Evolutionary conservation across 1,140 invertebrate genomes (phyloP).

Genomic region (Oedothorax gibbosus): DNA sequence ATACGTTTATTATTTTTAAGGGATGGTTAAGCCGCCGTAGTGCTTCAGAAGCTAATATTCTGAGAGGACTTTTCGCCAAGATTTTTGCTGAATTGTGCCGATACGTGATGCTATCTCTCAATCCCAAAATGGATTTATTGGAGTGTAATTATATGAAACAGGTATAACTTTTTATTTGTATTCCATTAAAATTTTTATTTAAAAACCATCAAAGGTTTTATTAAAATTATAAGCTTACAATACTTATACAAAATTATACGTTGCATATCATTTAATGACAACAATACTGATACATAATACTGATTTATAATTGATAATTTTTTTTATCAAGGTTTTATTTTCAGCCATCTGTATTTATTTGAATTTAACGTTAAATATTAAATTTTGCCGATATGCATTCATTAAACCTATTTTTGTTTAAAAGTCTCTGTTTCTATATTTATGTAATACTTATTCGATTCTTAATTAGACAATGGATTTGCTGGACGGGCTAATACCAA

Average conservation of each 20-base stretch:
- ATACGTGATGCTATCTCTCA: constrained; percentile 85
- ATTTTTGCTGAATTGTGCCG: constrained; percentile 83
- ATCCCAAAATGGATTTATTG: constrained; percentile 86
- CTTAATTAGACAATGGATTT: constrained; percentile 79
- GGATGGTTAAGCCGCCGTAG: constrained; percentile 86
- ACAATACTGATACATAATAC: no score
- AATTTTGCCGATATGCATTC: no score
- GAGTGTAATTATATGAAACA: constrained; percentile 89
- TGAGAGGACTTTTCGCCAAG: constrained; percentile 84
- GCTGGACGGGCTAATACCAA: constrained; percentile 83
- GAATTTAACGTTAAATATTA: no score
- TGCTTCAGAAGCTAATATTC: constrained; percentile 76
- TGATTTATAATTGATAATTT: no score
- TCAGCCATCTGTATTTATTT: no score
- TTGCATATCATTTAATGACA: no score
- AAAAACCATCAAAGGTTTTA: not conserved
- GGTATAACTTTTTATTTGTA: constrained; percentile 66
- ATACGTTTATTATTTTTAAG: constrained; percentile 63
- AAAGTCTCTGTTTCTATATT: no score
- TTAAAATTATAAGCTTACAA: no score
- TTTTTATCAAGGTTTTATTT: no score
- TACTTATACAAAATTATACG: no score
- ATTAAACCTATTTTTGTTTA: no score
- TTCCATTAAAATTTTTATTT: not conserved
- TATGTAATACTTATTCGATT: no score